phyloP scores from a whole-genome alignment of 2,113 vertebrate genomes.

The Trogon surrucura region DNA sequence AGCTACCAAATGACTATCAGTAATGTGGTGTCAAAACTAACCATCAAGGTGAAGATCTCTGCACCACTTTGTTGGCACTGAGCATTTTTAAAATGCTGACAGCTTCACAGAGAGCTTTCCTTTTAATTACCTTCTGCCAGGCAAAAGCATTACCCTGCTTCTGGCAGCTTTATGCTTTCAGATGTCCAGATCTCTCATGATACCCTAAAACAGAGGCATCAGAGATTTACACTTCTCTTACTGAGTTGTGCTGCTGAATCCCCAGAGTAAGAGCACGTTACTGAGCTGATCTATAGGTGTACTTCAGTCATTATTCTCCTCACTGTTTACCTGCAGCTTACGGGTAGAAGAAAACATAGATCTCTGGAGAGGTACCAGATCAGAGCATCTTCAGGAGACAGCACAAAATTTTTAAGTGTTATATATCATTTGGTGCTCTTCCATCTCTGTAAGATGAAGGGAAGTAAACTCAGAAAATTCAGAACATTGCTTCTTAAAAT shows the following conservation, averaged over 20 bases:
- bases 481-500: not conserved
- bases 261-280: not conserved
- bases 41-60: not conserved
- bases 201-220: not conserved
- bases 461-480: not conserved
- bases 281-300: not conserved
- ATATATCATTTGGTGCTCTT: not conserved
- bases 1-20: not conserved
- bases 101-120: not conserved
- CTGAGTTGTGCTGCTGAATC: not conserved
- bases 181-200: constrained; percentile 36
- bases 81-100: not conserved
- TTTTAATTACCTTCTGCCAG: constrained; percentile 24
- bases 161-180: constrained; percentile 53
- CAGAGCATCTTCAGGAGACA: not conserved
- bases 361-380: not conserved
- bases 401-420: not conserved
- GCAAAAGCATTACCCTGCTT: constrained; percentile 10
- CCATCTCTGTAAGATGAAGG: not conserved
- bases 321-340: not conserved
- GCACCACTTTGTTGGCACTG: not conserved
- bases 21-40: not conserved
- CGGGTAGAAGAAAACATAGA: not conserved
- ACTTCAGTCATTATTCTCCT: not conserved
- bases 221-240: not conserved